phyloP scores from a whole-genome alignment of 2,888 invertebrate species.

The Megaustenia siamemsis region DNA sequence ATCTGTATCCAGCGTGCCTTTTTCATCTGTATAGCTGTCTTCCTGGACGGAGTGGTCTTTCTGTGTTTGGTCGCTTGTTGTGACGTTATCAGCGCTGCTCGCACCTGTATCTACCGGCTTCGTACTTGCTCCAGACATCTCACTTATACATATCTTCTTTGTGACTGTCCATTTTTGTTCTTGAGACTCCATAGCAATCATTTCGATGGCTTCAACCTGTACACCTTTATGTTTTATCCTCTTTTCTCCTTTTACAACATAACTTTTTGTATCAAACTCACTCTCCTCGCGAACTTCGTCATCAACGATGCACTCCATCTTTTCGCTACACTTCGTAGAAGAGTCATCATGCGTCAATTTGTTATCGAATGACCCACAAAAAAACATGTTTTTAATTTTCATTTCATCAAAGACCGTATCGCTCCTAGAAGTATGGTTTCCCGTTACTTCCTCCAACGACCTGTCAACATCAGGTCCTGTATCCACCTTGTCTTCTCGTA shows the following conservation, averaged over 20 bases:
- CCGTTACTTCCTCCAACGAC: not conserved
- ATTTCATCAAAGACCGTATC: not conserved
- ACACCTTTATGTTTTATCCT: not conserved
- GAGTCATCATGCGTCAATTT: not conserved
- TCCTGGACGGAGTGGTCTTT: not conserved
- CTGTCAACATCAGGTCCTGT: not conserved
- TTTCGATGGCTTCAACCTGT: not conserved
- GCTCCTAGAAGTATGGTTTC: not conserved
- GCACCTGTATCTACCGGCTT: too few relatives aligned
- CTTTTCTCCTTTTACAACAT: not conserved
- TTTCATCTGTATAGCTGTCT: not conserved
- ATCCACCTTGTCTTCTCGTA: not conserved
- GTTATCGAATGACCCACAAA: not conserved
- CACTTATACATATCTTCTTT: not conserved
- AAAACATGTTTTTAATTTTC: not conserved
- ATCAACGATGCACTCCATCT: not conserved
- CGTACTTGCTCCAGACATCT: too few relatives aligned
- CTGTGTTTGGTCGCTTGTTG: not conserved
- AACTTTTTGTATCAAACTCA: not conserved
- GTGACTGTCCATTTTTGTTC: not conserved
- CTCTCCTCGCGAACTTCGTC: not conserved
- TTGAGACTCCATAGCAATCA: not conserved
- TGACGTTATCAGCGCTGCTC: too few relatives aligned
- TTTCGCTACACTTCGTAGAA: not conserved
- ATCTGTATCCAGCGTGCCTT: not conserved